Evolutionary conservation across 2,113 vertebrate genomes (phyloP).

Genomic region (Notarius lentiginosus): DNA sequence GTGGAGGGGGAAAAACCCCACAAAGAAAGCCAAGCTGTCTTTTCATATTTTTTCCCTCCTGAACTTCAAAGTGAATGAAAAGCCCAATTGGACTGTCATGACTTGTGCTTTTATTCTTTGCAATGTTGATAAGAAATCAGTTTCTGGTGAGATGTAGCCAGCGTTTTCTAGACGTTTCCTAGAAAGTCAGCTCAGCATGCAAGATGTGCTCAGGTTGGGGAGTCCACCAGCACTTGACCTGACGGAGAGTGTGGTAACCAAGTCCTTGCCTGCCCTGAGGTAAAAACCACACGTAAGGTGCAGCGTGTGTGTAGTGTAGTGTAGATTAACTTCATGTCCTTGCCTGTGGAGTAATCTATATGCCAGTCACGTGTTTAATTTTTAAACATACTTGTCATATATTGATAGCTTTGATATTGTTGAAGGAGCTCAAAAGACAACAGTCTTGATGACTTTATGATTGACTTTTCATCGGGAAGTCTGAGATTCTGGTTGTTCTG

Average conservation of each 20-base stretch:
- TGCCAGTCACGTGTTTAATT: not conserved
- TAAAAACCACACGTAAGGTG: slow-evolving; percentile 10
- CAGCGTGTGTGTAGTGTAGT: not conserved
- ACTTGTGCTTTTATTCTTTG: slow-evolving; percentile 12
- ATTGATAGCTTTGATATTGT: not conserved
- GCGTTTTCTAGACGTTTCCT: not conserved
- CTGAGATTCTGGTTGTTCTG: not conserved
- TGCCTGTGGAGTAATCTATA: not conserved
- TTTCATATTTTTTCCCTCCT: slow-evolving; percentile 64
- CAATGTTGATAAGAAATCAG: slow-evolving; percentile 1
- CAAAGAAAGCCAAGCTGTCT: slow-evolving; percentile 50
- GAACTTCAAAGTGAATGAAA: slow-evolving; percentile 62
- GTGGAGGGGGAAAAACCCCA: slow-evolving; percentile 37
- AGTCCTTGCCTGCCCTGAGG: not conserved
- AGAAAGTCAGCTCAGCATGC: slow-evolving; percentile 10
- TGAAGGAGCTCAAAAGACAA: not conserved
- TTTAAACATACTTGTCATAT: not conserved
- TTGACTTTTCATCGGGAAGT: not conserved
- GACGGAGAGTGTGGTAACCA: not conserved
- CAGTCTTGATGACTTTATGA: not conserved
- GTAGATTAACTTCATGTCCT: not conserved
- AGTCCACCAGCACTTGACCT: not conserved
- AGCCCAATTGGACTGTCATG: slow-evolving; percentile 31
- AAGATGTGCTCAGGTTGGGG: not conserved
- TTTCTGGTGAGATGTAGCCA: slow-evolving; percentile 10